Evolutionary conservation across 2,888 invertebrate species (phyloP), one percentile per base, ranked within the genome.

Genomic region (Caenorhabditis becei): DNA sequence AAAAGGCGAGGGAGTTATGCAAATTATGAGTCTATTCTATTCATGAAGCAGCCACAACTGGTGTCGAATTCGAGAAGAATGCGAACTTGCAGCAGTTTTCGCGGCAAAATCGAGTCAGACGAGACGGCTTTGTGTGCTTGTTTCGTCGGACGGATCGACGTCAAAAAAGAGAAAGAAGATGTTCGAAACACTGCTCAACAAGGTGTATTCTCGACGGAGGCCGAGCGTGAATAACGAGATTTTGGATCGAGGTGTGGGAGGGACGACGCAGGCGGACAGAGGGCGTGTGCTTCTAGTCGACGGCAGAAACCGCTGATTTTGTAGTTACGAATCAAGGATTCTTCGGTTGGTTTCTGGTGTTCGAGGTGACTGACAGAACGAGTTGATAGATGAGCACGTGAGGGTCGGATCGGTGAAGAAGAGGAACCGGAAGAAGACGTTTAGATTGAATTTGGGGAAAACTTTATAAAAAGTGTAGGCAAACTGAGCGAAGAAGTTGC

Each of bases 191-290:
- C 62, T 44, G 2, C 63, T 14, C 14, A 20, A 35, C 41, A 59
- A 59, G 58, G 37, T 59, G 35, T 59, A 20, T 63, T 72, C 56
- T 47, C 63, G 63, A 49, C 47, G 44, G 53, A 58, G 72, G 49
- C 49, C 56, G 63, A 63, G 63, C 72, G 58, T 56, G 65, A 58
- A 24, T 72, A 65, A 72, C 51, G 26, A 63, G 72, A 72, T 72
- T 72, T 72, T 37, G 58, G 72, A 63, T 24, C 56, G 47, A n/a
- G 18, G 59, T n/a, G 44, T 32, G 23, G 28, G 18, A 1, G 37
- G 23, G 5, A 44, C 5, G 44, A 49, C 49, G 63, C 44, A 32
- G 63, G 49, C 16, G 32, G 63, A 44, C 10, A 32, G 28, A 49
- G 20, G 14, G 49, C 41, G 41, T 16, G 41, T 16, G 10, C 41